These are phyloP conservation scores for Aspidapion aeneum DNA, from an alignment of 2,888 invertebrate genomes.

Conservation along the genomic window DNA sequence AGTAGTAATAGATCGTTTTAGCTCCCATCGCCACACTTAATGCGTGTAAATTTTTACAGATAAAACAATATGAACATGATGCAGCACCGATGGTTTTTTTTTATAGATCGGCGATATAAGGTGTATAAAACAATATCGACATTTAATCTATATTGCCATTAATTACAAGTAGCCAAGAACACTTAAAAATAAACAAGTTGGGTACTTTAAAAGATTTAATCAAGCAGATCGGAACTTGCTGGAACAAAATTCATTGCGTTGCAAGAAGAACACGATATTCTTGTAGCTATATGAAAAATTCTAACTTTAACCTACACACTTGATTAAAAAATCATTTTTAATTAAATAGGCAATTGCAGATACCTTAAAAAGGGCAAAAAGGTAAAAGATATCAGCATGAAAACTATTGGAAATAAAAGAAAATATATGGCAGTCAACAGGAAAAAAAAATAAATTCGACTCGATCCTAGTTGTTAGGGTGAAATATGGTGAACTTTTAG, in stretches of 20 bases:
- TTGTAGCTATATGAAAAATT: no score
- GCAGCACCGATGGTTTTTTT: neutral
- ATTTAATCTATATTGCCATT: constrained; percentile 22
- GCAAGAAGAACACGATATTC: no score
- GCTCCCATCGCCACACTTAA: neutral
- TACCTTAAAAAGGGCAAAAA: no score
- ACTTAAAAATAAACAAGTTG: neutral
- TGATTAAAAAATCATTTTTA: no score
- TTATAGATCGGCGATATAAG: neutral
- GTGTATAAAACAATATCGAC: neutral
- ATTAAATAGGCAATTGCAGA: no score
- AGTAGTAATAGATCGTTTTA: neutral
- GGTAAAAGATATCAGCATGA: no score
- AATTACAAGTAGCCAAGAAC: constrained; percentile 19
- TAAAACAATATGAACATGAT: neutral
- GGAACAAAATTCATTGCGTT: neutral
- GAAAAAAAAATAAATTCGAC: no score
- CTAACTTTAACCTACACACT: no score
- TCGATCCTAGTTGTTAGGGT: no score
- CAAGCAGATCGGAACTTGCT: neutral
- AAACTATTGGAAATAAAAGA: no score
- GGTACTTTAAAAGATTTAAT: neutral
- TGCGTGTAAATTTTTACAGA: neutral
- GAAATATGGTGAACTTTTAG: no score
- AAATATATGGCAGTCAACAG: no score